A percentile compares a stretch with the other conserved stretches of the same genome.
Conservation (phyloP, 2,888 invertebrate species). For the Holacanthella duospinosa region DNA sequence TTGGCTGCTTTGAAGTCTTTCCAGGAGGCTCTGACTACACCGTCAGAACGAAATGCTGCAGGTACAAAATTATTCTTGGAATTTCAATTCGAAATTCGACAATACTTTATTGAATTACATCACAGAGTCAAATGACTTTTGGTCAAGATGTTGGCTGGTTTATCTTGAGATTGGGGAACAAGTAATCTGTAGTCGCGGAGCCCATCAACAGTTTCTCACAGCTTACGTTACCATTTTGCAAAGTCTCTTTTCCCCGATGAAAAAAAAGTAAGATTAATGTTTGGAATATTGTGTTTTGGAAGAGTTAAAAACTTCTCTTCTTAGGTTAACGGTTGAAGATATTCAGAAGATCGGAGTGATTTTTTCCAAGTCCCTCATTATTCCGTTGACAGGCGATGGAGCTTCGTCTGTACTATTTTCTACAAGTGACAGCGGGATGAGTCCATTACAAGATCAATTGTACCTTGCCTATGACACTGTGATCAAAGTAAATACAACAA, state of each 20-base stretch:
- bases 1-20: conserved; percentile 92
- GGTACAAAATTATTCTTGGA: conserved; percentile 9
- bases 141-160: conserved; percentile 33
- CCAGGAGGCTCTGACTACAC: conserved; percentile 68
- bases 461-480: conserved; percentile 32
- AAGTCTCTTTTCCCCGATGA: conserved; percentile 80
- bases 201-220: conserved; percentile 86
- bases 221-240: conserved; percentile 93
- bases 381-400: conserved; percentile 69
- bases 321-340: conserved; percentile 55
- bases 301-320: not conserved
- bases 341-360: conserved; percentile 68
- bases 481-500: conserved; percentile 19
- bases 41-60: conserved; percentile 19
- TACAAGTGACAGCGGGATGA: conserved; percentile 65
- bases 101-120: conserved; percentile 2
- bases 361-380: conserved; percentile 62
- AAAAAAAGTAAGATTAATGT: conserved; percentile 51
- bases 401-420: conserved; percentile 70
- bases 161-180: conserved; percentile 35
- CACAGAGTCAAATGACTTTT: conserved; percentile 30
- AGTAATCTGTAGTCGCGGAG: conserved; percentile 31
- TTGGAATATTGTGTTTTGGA: not conserved
- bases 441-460: conserved; percentile 61
- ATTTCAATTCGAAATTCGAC: not conserved